These are phyloP conservation scores for Leptosomus discolor DNA, from an alignment of 2,113 vertebrate species.

Conservation along the genomic window DNA sequence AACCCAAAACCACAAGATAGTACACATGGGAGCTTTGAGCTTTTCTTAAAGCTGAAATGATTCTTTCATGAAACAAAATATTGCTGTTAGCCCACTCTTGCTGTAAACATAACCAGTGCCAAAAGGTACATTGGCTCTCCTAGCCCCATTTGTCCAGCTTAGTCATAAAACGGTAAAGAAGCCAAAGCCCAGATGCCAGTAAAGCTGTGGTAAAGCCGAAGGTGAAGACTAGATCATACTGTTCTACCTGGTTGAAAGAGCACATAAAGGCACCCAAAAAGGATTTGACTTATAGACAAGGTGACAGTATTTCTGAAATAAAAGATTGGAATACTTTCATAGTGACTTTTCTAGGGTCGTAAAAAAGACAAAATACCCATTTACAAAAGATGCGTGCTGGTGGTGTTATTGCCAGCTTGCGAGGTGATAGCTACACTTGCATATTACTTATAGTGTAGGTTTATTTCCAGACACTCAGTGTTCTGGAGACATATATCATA, in stretches of 20 bases:
- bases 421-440: neutral
- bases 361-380: conserved; percentile 43
- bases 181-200: neutral
- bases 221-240: neutral
- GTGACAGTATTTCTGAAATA: conserved; percentile 23
- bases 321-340: neutral
- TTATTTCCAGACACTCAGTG: neutral
- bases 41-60: conserved; percentile 27
- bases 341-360: neutral
- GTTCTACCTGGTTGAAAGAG: neutral
- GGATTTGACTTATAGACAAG: neutral
- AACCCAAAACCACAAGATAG: neutral
- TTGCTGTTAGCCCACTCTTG: neutral
- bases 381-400: neutral
- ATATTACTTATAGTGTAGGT: neutral
- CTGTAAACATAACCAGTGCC: neutral
- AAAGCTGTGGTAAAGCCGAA: neutral
- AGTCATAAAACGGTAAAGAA: neutral
- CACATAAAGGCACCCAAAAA: neutral
- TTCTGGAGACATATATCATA: conserved; percentile 11
- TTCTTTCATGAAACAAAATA: conserved; percentile 17
- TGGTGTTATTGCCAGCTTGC: neutral
- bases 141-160: neutral
- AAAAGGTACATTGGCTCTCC: conserved; percentile 11
- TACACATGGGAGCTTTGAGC: neutral